These are phyloP conservation scores for Esox masquinongy DNA, from an alignment of 2,797 vertebrate species.

Conservation along the genomic window DNA sequence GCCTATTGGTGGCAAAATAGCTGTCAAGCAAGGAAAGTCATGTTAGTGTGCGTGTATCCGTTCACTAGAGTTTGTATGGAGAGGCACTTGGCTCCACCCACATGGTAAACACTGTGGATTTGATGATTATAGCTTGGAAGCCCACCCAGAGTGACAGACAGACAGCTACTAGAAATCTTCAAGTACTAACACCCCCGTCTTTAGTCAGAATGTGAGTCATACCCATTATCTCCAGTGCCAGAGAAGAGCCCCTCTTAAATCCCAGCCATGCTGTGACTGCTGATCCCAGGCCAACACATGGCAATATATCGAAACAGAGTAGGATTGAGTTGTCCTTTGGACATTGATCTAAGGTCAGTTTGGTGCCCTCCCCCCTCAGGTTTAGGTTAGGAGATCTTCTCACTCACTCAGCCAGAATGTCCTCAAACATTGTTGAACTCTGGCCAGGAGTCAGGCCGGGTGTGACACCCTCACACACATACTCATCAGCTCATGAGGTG, in stretches of 20 bases:
- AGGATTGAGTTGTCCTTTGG: background rate
- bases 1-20: background rate
- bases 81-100: background rate
- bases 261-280: background rate
- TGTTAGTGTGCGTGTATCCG: background rate
- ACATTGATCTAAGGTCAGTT: background rate
- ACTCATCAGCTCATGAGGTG: conserved; percentile 11
- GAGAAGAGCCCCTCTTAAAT: background rate
- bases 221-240: background rate
- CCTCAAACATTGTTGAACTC: conserved; percentile 3
- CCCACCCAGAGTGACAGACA: background rate
- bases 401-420: conserved; percentile 6
- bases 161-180: background rate
- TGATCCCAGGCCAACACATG: background rate
- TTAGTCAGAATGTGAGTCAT: background rate
- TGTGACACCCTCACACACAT: conserved; percentile 4
- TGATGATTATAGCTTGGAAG: background rate
- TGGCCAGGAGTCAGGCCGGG: background rate
- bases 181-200: background rate
- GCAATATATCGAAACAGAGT: background rate
- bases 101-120: background rate
- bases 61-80: background rate
- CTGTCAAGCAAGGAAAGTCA: background rate
- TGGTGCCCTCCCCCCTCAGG: background rate
- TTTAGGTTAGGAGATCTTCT: background rate